Conservation (phyloP, 2,888 invertebrate species). For the Diploptera punctata region DNA sequence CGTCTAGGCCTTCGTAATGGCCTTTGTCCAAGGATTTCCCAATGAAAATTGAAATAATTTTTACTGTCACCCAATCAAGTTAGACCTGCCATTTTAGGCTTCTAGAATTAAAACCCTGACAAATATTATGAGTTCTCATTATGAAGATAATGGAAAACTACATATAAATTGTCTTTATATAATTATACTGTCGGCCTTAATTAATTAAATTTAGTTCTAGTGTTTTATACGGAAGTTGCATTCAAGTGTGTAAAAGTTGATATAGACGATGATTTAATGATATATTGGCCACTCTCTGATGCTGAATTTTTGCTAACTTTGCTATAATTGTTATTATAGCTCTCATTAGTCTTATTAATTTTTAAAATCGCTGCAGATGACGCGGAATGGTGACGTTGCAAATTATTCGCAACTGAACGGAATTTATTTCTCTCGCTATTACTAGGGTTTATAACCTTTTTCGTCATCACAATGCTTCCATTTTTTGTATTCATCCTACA, state of each 20-base stretch:
- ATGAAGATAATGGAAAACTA: no score
- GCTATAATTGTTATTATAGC: background rate
- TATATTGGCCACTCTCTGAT: background rate
- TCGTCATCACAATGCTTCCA: background rate
- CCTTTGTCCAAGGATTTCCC: no score
- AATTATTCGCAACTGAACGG: background rate
- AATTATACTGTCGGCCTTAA: no score
- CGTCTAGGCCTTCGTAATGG: no score
- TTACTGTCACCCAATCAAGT: no score
- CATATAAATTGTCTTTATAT: no score
- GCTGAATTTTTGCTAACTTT: background rate
- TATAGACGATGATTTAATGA: constrained; percentile 9
- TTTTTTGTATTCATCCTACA: constrained; percentile 20
- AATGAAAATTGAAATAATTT: no score
- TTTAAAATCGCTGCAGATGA: background rate
- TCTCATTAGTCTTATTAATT: background rate
- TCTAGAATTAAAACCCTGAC: no score
- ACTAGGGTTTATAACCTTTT: background rate
- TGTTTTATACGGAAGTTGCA: constrained; percentile 6
- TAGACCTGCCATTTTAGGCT: no score
- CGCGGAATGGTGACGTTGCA: constrained; percentile 2
- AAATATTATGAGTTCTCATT: no score
- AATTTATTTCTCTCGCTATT: background rate
- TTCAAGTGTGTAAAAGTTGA: constrained; percentile 6
- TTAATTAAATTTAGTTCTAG: no score